Base-by-base conservation (phyloP, 2,113 vertebrate genomes). In the Phylloscopus trochiloides region DNA sequence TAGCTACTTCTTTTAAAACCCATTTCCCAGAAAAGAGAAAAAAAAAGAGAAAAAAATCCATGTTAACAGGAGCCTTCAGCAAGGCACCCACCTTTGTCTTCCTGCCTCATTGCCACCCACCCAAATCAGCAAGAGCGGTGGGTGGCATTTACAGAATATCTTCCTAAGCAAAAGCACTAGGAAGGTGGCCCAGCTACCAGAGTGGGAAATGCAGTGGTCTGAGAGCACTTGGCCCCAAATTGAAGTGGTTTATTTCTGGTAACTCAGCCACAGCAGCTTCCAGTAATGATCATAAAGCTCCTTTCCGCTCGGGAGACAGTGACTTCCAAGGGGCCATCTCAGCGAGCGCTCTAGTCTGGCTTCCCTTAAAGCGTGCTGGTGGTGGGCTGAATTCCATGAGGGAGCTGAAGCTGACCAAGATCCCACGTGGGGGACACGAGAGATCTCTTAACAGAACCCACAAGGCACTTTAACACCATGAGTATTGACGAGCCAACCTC, bases 211-310 rank as follows among this genome's bases (percentile, higher is more conserved):
- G 36, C 65, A 94, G 93, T 66, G 71, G 93, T 82, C 92, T 93
- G 68, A 19, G 8, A 96, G 57, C 48, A 66, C 20, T 94, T 91
- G 75, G 90, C 83, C 86, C 68, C 74, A 79, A 86, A 85, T 50
- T 7, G 7, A 92, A 91, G 88, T 91, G 94, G 86, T 95, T 92
- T 95, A 94, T 96, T 95, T 96, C 90, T 95, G 96, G 92, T 97
- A 97, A 96, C 65, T 97, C 54, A 86, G 70, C 77, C 87, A 88
- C 68, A 95, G 63, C 72, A 86, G 77, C 82, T 97, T 97, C 96
- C 95, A 97, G 94, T 96, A 96, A 97, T 2, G 74, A 84, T 92
- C 87, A 92, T 86, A 91, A 96, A 91, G 74, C 45, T 86, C 31
- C 76, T 90, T 93, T 89, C 96, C 85, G 55, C 94, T 79, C 0